phyloP scores from a whole-genome alignment of 2,797 vertebrate species.

The Anguilla megastoma region DNA sequence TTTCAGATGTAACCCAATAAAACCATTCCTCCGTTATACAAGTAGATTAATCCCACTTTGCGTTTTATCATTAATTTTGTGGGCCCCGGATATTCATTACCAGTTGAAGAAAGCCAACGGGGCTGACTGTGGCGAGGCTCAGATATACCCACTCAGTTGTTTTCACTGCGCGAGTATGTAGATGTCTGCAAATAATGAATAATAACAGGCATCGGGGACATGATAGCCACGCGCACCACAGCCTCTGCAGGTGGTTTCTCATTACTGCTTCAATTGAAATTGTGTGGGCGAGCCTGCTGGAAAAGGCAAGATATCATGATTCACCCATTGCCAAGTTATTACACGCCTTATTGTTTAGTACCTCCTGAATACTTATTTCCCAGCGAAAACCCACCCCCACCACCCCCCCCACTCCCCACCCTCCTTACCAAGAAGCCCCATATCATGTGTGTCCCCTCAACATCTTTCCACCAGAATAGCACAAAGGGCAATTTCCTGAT shows the following conservation, averaged over 20 bases:
- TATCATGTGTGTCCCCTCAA: not conserved
- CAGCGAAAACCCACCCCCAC: not conserved
- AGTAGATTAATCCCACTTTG: constrained; percentile 60
- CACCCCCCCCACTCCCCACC: not conserved
- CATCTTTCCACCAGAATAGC: constrained; percentile 8
- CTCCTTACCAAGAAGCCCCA: not conserved
- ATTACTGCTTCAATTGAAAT: constrained; percentile 52
- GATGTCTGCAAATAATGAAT: constrained; percentile 49
- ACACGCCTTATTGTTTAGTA: constrained; percentile 50
- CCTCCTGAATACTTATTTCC: constrained; percentile 41
- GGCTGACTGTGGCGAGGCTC: constrained; percentile 31
- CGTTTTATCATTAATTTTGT: constrained; percentile 58
- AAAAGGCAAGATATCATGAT: constrained; percentile 52
- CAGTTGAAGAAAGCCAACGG: constrained; percentile 48
- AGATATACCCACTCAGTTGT: constrained; percentile 46
- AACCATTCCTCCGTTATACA: constrained; percentile 54
- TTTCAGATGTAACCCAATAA: constrained; percentile 50
- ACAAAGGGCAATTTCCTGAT: not conserved
- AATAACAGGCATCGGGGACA: constrained; percentile 32
- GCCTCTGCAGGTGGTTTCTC: constrained; percentile 43
- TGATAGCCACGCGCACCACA: constrained; percentile 39
- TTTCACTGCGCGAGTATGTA: constrained; percentile 34
- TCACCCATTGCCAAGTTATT: constrained; percentile 50
- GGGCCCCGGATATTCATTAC: constrained; percentile 46
- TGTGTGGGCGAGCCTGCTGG: constrained; percentile 45